These are phyloP conservation scores for Halcyon malimbica DNA, from an alignment of 2,113 vertebrate genomes.

Conservation along the genomic window DNA sequence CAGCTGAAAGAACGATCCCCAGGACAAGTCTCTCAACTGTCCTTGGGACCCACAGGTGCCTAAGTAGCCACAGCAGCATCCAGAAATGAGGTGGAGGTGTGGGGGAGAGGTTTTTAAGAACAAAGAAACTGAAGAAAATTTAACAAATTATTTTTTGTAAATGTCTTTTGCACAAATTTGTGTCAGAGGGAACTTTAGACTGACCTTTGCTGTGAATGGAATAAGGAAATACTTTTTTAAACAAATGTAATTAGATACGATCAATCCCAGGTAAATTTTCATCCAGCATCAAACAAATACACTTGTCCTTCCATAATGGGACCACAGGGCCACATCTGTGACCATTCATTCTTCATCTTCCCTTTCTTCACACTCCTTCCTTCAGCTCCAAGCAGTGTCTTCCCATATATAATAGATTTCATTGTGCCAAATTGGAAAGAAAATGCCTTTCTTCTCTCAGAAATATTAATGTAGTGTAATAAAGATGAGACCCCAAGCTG, in stretches of 20 bases:
- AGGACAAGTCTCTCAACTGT: neutral
- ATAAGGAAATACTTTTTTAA: neutral
- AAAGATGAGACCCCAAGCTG: neutral
- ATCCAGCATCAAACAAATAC: neutral
- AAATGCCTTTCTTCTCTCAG: neutral
- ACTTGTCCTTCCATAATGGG: neutral
- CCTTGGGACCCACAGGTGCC: neutral
- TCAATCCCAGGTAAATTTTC: neutral
- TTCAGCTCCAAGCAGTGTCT: neutral
- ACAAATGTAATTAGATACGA: neutral
- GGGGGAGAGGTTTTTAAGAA: neutral
- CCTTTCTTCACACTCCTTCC: neutral
- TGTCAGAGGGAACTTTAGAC: neutral
- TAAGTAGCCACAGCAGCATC: neutral
- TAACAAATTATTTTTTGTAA: neutral
- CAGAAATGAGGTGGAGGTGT: neutral
- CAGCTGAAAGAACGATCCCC: neutral
- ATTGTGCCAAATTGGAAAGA: neutral
- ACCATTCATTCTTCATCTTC: neutral
- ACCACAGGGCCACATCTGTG: neutral
- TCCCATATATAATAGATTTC: neutral
- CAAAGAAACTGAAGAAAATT: neutral
- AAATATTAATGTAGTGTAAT: neutral
- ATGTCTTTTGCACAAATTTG: neutral
- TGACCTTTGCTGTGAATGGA: neutral